Evolutionary conservation across 2,113 vertebrate genomes (phyloP).

Genomic region (Takifugu flavidus): DNA sequence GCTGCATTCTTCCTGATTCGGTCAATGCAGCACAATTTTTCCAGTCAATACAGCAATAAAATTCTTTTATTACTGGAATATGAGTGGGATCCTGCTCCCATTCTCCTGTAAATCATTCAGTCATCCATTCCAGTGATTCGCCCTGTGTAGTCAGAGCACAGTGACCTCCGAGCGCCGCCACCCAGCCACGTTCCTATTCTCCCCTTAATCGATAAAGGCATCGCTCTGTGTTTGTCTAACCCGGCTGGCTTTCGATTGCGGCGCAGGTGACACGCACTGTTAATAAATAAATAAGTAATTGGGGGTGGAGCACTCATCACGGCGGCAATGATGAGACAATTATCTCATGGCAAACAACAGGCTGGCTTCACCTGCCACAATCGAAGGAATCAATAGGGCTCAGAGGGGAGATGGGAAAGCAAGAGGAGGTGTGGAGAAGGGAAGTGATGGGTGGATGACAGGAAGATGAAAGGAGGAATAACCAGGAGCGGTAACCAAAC

Average conservation of each 20-base stretch:
- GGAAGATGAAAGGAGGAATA: neutral
- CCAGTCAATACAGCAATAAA: conserved; percentile 48
- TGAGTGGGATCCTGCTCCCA: conserved; percentile 7
- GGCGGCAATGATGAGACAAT: conserved; percentile 66
- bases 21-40: conserved; percentile 24
- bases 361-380: conserved; percentile 52
- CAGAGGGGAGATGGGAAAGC: conserved; percentile 20
- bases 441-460: neutral
- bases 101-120: conserved; percentile 17
- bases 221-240: conserved; percentile 50
- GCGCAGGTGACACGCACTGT: conserved; percentile 55
- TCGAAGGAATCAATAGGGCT: conserved; percentile 68
- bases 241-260: conserved; percentile 21
- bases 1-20: conserved; percentile 1
- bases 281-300: conserved; percentile 68
- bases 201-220: conserved; percentile 39
- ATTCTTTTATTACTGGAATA: conserved; percentile 35
- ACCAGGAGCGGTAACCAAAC: neutral
- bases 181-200: neutral
- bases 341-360: conserved; percentile 69
- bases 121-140: conserved; percentile 41
- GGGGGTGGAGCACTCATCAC: conserved; percentile 53
- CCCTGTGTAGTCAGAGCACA: conserved; percentile 33
- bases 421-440: neutral
- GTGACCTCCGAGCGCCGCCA: conserved; percentile 7